Base-by-base conservation (phyloP, 2,888 invertebrate genomes). In the Patella ulyssiponensis region DNA sequence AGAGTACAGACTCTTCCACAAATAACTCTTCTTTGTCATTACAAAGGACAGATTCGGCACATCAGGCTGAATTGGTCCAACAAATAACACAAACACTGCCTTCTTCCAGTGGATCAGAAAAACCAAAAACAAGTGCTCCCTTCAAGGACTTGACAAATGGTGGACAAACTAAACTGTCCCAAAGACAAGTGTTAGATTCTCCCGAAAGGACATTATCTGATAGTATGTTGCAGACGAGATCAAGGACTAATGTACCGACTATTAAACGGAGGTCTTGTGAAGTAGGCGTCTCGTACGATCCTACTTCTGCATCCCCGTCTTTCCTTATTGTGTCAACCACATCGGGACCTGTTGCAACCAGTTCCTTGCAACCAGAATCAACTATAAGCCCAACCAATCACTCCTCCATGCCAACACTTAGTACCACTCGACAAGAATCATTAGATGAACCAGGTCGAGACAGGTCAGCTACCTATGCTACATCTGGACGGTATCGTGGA, bases 121-220 rank as follows among this genome's bases (percentile, higher is more conserved):
- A 77, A 74, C 80, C 74, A 73, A 77, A 77, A 54, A 58, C 64
- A 64, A 73, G 71, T 75, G 72, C 82, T 74, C 83, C 87, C 53
- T 81, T 87, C 71, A 86, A 83, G 80, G 88, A 88, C 79, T 77
- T 88, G 71, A 87, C 88, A 58, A 88, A 88, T 80, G 86, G 84
- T 77, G 86, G 86, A 72, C 86, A 87, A 75, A 85, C 85, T 78
- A 80, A 83, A 76, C 75, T 88, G 69, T 80, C 86, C 5, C 83
- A 88, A 64, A 64, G 23, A 64, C 12, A 64, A 76, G 84, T 85
- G 27, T 87, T 87, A 79, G 79, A 80, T 56, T 53, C 79, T 64
- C 79, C 82, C 52, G 84, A 84, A 33, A 80, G 85, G 76, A 82
- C 83, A 20, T 77, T 83, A 20, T 80, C 84, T 7, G 83, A 84